Evolutionary conservation across 1,140 invertebrate species (phyloP), one percentile per base, ranked within the genome.

Genomic region (Lysiphlebus fabarum): DNA sequence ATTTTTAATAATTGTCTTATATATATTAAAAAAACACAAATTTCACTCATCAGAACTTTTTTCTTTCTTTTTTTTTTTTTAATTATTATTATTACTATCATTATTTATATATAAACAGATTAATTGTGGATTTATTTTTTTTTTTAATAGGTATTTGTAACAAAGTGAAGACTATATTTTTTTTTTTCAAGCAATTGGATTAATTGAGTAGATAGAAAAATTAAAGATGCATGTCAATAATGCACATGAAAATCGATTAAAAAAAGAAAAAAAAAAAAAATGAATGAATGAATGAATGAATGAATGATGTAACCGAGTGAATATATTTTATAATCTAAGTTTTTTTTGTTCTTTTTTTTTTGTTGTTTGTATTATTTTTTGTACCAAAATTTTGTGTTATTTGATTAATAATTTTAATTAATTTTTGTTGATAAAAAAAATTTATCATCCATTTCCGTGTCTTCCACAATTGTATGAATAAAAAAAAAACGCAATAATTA

Each of bases 101-200:
- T 47, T 37, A 47, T 37, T 11, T 51, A 51, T 51, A 36, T 51
- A 51, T 51, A 11, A 51, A 51, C 36, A 6, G 34, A 51, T 51
- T 51, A 51, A 51, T 51, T 10, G 38, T 37, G 38, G 37, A 51
- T 37, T 34, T 34, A 34, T 36, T 11, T 9, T 49, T 34, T 34
- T 49, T 12, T 51, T 4, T 37, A 51, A 51, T 51, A 51, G 49
- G 14, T 51, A 51, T 26, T 26, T n/a, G 12, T 37, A 51, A 51
- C 49, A 51, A 14, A 51, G 49, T 51, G 49, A 40, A 51, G 49
- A 51, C 17, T 26, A 26, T 26, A 34, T 49, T 49, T 34, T 1
- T 49, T 34, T 1, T 26, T 26, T 26, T 26, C 17, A 26, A 26
- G 17, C 14, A 51, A 40, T 38, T 38, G 49, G 36, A 51, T 51